Evolutionary conservation across 1,140 invertebrate genomes (phyloP).

Genomic region (Bombus soroeensis): DNA sequence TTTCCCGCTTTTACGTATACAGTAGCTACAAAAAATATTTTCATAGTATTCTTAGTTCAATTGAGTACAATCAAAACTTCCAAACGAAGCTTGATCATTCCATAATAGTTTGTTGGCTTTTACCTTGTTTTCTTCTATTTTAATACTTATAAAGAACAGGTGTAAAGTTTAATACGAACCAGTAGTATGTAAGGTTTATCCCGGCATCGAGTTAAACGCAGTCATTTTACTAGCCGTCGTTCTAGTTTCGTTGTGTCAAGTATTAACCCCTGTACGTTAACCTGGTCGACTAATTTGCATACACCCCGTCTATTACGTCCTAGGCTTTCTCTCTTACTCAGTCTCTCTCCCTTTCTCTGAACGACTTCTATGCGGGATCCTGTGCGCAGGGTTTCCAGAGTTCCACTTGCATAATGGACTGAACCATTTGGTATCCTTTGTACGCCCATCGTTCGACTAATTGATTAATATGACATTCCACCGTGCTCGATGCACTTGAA

Average conservation of each 20-base stretch:
- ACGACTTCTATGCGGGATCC: conserved; percentile 16
- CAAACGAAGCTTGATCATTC: background rate
- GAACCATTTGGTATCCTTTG: conserved; percentile 50
- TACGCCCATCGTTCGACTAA: conserved; percentile 36
- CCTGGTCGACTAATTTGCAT: conserved; percentile 53
- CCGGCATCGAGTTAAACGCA: conserved; percentile 20
- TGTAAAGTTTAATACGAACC: background rate
- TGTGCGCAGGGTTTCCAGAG: conserved; percentile 4
- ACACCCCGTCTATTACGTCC: conserved; percentile 48
- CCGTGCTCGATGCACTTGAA: conserved; percentile 15
- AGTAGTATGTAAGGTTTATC: background rate
- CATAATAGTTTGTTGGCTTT: background rate
- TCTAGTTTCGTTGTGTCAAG: conserved; percentile 30
- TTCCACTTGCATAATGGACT: conserved; percentile 46
- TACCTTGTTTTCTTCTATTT: background rate
- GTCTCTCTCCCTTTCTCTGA: background rate
- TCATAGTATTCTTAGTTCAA: too few relatives aligned
- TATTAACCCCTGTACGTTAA: conserved; percentile 45
- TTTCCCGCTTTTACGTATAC: too few relatives aligned
- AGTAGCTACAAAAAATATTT: too few relatives aligned
- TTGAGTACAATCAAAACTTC: too few relatives aligned
- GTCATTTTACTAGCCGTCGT: conserved; percentile 38
- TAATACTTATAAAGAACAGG: background rate
- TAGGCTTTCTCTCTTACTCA: conserved; percentile 23
- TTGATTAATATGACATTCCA: conserved; percentile 45